phyloP scores from a whole-genome alignment of 2,888 invertebrate species.

The Lobophora halterata region DNA sequence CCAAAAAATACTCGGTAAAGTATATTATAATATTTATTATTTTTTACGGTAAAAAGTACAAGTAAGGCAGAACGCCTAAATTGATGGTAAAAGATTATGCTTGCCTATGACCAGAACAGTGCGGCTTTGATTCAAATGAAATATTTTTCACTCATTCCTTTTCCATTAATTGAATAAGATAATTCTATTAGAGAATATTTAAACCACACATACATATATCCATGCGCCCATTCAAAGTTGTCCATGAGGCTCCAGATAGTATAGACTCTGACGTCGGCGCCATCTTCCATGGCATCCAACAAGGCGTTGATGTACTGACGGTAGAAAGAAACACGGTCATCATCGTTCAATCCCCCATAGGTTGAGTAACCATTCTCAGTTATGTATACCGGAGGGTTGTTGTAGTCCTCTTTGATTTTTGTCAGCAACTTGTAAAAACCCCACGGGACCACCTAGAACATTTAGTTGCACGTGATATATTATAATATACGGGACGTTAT shows the following conservation, averaged over 20 bases:
- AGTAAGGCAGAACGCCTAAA: no score
- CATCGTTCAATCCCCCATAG: constrained; percentile 53
- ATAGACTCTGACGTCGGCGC: constrained; percentile 68
- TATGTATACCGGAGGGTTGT: constrained; percentile 74
- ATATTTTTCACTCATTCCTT: no score
- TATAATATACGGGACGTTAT: no score
- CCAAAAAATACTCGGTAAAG: no score
- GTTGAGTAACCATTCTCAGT: constrained; percentile 78
- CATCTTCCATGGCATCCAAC: constrained; percentile 62
- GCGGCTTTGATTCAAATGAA: no score
- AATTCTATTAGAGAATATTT: no score
- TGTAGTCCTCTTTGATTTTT: constrained; percentile 65
- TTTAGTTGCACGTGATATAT: no score
- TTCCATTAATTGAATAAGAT: no score
- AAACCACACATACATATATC: constrained; percentile 71
- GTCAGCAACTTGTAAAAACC: constrained; percentile 78
- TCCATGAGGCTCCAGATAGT: constrained; percentile 82
- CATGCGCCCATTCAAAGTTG: constrained; percentile 81
- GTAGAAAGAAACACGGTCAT: constrained; percentile 55
- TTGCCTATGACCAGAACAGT: no score
- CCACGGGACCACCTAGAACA: constrained; percentile 73
- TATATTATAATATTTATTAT: no score
- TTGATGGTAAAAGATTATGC: no score
- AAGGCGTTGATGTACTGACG: constrained; percentile 57
- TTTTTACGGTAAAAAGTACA: no score